Percentiles rank a stretch among this genome's conserved stretches.
Conservation (phyloP, 2,113 vertebrate species). For the Silurus meridionalis region DNA sequence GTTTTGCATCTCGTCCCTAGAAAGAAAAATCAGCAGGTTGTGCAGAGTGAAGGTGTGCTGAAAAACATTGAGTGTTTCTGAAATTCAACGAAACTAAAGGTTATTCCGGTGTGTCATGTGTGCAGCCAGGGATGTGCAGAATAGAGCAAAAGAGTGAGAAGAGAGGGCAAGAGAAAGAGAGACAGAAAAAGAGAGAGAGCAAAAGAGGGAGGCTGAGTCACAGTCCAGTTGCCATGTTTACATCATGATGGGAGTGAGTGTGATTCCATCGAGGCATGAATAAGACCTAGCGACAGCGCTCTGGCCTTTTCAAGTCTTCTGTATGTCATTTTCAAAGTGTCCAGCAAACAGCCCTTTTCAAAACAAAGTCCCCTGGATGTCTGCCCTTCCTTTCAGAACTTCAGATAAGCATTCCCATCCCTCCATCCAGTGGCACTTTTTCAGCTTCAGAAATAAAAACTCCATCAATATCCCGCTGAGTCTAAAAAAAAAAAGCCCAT, state of each 20-base stretch:
- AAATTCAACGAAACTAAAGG: slow-evolving; percentile 15
- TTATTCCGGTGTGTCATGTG: slow-evolving; percentile 28
- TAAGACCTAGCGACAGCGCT: slow-evolving; percentile 32
- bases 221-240: slow-evolving; percentile 35
- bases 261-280: slow-evolving; percentile 29
- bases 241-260: slow-evolving; percentile 6
- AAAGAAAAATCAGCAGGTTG: neutral
- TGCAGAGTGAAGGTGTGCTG: neutral
- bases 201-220: slow-evolving; percentile 14
- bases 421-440: neutral
- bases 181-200: neutral
- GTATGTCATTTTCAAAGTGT: slow-evolving; percentile 39
- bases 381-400: slow-evolving; percentile 5
- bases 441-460: slow-evolving; percentile 9
- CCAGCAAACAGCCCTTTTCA: slow-evolving; percentile 25
- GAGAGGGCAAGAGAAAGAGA: slow-evolving; percentile 2
- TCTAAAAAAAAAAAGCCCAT: neutral
- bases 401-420: neutral
- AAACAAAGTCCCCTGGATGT: slow-evolving; percentile 40
- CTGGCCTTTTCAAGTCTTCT: slow-evolving; percentile 46
- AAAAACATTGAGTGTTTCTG: neutral
- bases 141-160: slow-evolving; percentile 13
- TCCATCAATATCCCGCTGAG: neutral
- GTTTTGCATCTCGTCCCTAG: neutral
- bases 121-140: slow-evolving; percentile 1